A percentile compares a stretch with the other conserved stretches of the same genome.
phyloP scores from a whole-genome alignment of 2,113 vertebrate genomes.

The Leucoraja erinaceus region DNA sequence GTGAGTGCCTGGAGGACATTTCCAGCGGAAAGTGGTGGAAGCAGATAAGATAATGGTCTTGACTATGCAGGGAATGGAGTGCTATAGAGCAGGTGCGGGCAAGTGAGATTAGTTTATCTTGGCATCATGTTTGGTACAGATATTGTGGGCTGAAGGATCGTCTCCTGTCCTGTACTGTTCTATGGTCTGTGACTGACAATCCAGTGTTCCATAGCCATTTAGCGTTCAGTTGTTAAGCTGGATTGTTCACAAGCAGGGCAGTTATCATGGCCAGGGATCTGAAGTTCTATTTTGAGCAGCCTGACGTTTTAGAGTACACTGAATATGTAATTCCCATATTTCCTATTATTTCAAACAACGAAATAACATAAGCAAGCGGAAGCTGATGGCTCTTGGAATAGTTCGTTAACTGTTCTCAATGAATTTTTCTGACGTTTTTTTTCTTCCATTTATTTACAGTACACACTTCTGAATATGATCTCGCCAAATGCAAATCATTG shows the following conservation, averaged over 20 bases:
- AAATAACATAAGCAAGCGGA: background rate
- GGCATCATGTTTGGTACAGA: too few relatives aligned
- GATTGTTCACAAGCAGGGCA: background rate
- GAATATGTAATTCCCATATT: background rate
- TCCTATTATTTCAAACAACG: background rate
- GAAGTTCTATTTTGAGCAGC: background rate
- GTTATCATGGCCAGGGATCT: background rate
- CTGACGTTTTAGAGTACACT: background rate
- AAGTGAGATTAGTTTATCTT: too few relatives aligned
- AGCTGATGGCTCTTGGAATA: background rate
- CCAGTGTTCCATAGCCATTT: background rate
- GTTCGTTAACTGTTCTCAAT: background rate
- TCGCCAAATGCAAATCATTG: too few relatives aligned
- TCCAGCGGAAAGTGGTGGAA: too few relatives aligned
- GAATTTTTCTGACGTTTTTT: background rate
- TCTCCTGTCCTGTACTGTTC: too few relatives aligned
- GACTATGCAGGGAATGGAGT: too few relatives aligned
- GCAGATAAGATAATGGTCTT: too few relatives aligned
- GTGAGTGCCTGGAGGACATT: too few relatives aligned
- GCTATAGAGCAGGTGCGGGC: too few relatives aligned
- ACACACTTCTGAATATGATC: too few relatives aligned
- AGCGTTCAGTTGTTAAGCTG: background rate
- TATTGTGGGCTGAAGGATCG: too few relatives aligned
- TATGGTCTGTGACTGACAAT: background rate
- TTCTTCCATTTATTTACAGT: constrained; percentile 5